These are phyloP conservation scores for Sinocyclocheilus anshuiensis DNA, from an alignment of 2,113 vertebrate genomes.

Conservation along the genomic window DNA sequence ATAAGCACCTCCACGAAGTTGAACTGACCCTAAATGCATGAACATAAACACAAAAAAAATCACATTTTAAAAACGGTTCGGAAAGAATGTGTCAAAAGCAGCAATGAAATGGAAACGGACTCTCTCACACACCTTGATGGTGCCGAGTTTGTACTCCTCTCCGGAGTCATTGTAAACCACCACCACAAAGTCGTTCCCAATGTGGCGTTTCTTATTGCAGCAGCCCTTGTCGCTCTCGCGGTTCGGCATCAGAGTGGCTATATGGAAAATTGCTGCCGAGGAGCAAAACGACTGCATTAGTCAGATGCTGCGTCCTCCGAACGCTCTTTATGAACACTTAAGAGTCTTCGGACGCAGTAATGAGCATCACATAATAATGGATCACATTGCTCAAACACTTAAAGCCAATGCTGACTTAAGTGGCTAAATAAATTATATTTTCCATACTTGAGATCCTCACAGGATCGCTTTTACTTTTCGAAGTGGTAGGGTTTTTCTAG, in stretches of 20 bases:
- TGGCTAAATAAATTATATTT: not conserved
- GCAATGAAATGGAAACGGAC: not conserved
- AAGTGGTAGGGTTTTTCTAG: not conserved
- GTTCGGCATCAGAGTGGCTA: conserved; percentile 97
- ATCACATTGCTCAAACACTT: not conserved
- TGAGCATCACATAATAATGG: not conserved
- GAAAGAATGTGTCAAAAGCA: not conserved
- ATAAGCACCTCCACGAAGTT: conserved; percentile 97
- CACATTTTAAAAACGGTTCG: not conserved
- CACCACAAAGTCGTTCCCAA: conserved; percentile 97
- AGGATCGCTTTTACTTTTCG: not conserved
- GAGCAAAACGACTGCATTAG: not conserved
- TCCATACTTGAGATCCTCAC: not conserved
- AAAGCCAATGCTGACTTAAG: not conserved
- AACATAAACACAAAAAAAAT: not conserved
- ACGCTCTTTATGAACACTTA: not conserved
- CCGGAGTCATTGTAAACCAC: conserved; percentile 95
- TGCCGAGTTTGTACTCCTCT: conserved; percentile 94
- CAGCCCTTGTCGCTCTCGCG: conserved; percentile 90
- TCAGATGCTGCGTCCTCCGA: not conserved
- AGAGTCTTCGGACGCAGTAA: not conserved
- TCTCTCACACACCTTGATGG: conserved; percentile 88
- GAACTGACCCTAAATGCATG: conserved; percentile 86
- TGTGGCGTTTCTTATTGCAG: conserved; percentile 96
- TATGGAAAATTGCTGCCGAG: conserved; percentile 92